Evolutionary conservation across 35 echinoderm and acorn worm species (phyloP), one percentile per base, ranked within the genome.

Genomic region (Apostichopus parvimensis): DNA sequence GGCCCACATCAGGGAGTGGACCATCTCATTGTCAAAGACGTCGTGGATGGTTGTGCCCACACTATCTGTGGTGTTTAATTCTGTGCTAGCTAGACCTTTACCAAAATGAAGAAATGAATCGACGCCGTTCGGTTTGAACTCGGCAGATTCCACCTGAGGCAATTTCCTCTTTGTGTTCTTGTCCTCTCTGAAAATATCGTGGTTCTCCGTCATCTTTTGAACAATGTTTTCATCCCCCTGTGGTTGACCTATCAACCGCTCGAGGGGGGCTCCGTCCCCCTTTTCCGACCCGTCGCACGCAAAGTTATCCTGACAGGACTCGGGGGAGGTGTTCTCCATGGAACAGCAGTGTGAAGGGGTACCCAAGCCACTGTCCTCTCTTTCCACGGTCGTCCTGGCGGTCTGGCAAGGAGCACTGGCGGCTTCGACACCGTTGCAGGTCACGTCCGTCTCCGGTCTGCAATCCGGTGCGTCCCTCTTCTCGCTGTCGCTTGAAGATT

Each of bases 11-110:
- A 91, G 73, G n/a, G 86, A 88, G 57, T 88, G 86, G 28, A 72
- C 68, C 59, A 73, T 78, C 23, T 91, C 89, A 26, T 91, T 59
- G 72, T 79, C 89, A 68, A 91, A 91, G n/a, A 91, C 89, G 23
- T 88, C 92, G 56, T 66, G 77, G 53, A 76, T 81, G 17, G 92
- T 79, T 66, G 79, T 96, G 5, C 89, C 87, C 56, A 91, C 89
- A 20, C 55, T 93, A 54, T 86, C 87, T 4, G 80, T 91, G 22
- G 92, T 93, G 79, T 93, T 97, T 34, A 97, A 79, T 28, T 97
- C 90, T 7, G 95, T 94, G 87, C 90, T 94, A 26, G 95, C 93
- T 87, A 89, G 88, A 52, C 95, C 93, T 77, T 97, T 97, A 25
- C 95, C 95, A 87, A 97, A 97, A 52, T 71, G 89, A 53, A 93